Base-by-base conservation (phyloP, 2,797 vertebrate species). In the Pogonophryne albipinna region DNA sequence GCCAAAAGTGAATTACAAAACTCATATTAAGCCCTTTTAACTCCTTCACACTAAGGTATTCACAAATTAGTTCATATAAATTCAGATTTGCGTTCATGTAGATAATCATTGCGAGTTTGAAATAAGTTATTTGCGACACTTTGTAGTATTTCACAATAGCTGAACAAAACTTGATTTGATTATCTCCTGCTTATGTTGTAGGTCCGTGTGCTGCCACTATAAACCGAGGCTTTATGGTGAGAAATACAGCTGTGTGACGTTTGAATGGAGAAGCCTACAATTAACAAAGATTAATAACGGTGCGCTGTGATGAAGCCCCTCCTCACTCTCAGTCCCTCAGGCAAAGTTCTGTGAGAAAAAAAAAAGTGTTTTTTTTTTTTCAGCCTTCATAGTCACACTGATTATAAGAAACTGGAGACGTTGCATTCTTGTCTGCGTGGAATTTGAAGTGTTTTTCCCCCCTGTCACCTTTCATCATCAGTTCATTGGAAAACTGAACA, bases 241-340 rank as follows among this genome's bases (percentile, higher is more conserved):
- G 90, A 93, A 90, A 90, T 90, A 79, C 87, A 85, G 83, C 88
- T 88, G 87, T 11, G 73, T 68, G 78, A 79, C 71, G 52, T 92
- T 75, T 76, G 78, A 85, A 86, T 83, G 71, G 82, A 87, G 73
- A 78, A 93, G 86, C 87, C 91, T 83, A 71, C 89, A 93, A 95
- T 95, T 94, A 95, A 83, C 86, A 82, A 84, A 94, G 93, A 94
- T 94, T 93, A 93, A 94, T 95, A 95, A 93, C 27, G 51, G 74
- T 47, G 86, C 61, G 76, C 82, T 82, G 53, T 68, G 86, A 90
- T 92, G 86, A 87, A 80, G 73, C 84, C 86, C 83, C 79, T 71
- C 81, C 86, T 53, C 65, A 10, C 6, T 1, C 45, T 1, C 31
- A 0, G 45, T 63, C 88, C 94, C 89, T 47, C 44, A 45, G 90